phyloP scores from a whole-genome alignment of 2,797 vertebrate genomes.

The Gambusia yucatana region DNA sequence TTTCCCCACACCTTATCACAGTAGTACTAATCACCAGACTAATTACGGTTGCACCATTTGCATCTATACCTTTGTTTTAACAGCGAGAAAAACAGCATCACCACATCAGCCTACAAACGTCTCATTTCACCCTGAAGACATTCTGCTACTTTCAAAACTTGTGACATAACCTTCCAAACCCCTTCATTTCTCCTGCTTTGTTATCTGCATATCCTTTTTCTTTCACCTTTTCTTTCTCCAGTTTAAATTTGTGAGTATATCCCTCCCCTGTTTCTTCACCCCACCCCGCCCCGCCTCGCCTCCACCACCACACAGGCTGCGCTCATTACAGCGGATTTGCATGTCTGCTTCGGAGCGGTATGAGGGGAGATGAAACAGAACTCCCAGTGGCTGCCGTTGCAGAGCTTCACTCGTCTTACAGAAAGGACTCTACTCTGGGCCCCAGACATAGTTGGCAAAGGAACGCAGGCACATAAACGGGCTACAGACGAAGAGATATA shows the following conservation, averaged over 20 bases:
- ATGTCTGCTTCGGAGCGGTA: conserved; percentile 80
- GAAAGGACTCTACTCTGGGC: conserved; percentile 76
- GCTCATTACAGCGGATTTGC: conserved; percentile 83
- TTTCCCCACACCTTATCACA: conserved; percentile 43
- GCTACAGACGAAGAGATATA: conserved; percentile 33
- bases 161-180: conserved; percentile 54
- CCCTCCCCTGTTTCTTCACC: conserved; percentile 20
- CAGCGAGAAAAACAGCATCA: conserved; percentile 51
- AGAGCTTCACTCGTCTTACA: conserved; percentile 80
- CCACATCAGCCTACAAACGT: conserved; percentile 72
- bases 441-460: conserved; percentile 71
- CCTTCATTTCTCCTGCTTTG: conserved; percentile 48
- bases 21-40: conserved; percentile 67
- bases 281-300: conserved; percentile 7
- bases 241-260: conserved; percentile 72
- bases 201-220: conserved; percentile 58
- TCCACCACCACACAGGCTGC: conserved; percentile 66
- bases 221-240: conserved; percentile 45
- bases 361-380: conserved; percentile 80
- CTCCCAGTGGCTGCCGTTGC: conserved; percentile 78
- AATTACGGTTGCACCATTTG: conserved; percentile 68
- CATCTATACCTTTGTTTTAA: conserved; percentile 60
- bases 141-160: conserved; percentile 58
- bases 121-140: conserved; percentile 68
- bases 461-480: conserved; percentile 67